A percentile compares a stretch with the other conserved stretches of the same genome.
Evolutionary conservation across 1,140 invertebrate species (phyloP).

Genomic region (Eueides isabella): DNA sequence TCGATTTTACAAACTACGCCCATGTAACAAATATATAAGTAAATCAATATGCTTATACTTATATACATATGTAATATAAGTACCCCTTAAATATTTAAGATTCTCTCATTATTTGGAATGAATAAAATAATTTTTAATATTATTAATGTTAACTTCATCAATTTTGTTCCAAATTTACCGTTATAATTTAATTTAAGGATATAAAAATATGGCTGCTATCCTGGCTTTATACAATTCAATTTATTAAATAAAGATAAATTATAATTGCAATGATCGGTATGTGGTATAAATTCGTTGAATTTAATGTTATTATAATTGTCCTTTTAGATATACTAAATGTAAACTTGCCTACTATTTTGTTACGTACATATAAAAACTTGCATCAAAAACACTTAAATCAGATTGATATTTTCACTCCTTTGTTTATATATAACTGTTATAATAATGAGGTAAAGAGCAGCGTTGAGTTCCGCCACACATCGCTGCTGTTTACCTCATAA

Average conservation of each 20-base stretch:
- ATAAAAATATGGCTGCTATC: not conserved
- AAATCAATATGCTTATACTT: too few species aligned
- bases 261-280: not conserved
- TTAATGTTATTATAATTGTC: not conserved
- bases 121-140: not conserved
- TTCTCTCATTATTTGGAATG: not conserved
- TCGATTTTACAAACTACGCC: too few species aligned
- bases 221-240: not conserved
- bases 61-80: too few species aligned
- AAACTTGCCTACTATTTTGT: too few species aligned
- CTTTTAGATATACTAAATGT: not conserved
- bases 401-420: not conserved
- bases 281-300: not conserved
- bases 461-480: not conserved
- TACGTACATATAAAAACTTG: too few species aligned
- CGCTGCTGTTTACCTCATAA: too few species aligned
- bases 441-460: not conserved
- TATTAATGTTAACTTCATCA: not conserved
- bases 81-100: not conserved
- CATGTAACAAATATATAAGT: too few species aligned
- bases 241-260: constrained; percentile 6
- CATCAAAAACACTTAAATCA: too few species aligned
- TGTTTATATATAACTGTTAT: too few species aligned
- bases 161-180: not conserved
- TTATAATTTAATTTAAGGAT: not conserved